Evolutionary conservation across 1,140 invertebrate species (phyloP), one percentile per base, ranked within the genome.

Genomic region (Rhagoletis pomonella): DNA sequence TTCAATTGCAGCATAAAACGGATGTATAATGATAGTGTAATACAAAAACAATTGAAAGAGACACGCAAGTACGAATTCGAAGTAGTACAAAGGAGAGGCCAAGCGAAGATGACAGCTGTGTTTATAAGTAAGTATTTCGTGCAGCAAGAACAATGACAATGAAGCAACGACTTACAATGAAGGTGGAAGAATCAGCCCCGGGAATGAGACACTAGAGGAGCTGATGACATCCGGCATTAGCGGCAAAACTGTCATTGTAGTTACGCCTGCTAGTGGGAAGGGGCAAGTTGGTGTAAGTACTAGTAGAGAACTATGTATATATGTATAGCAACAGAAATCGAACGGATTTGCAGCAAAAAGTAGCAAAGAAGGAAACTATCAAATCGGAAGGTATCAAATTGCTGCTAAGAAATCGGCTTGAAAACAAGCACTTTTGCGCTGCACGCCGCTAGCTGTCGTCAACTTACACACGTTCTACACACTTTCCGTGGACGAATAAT

Each of bases 331-430:
- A 10, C 17, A 17, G 42, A 55, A 55, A 19, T 42, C 47, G 69
- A 14, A 17, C 5, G 44, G 47, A 55, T 77, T 77, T 55, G 69
- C 47, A 29, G 73, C 7, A 44, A 19, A 81, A 81, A 47, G 50
- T 67, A 6, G 19, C 12, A 19, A 81, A 62, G 47, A 55, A 81
- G 55, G 47, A 55, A 81, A 81, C 73, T 81, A 81, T 81, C 47
- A 19, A n/a, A n/a, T 19, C 73, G 73, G 73, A 81, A 81, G 19
- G 73, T 81, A 81, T 81, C 29, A 81, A 81, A 81, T 55, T 81
- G 73, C 73, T 81, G 73, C 73, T 81, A 81, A 81, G 73, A 42
- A 81, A 81, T 81, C 73, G 47, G 73, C 73, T 55, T 55, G 73
- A 81, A 81, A 29, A 81, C 73, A 81, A 58, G 47, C 73, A 12